Percentiles rank a stretch among this genome's conserved stretches.
These are phyloP conservation scores for Caenorhabditis sulstoni DNA, from an alignment of 2,888 invertebrate species.

Conservation along the genomic window DNA sequence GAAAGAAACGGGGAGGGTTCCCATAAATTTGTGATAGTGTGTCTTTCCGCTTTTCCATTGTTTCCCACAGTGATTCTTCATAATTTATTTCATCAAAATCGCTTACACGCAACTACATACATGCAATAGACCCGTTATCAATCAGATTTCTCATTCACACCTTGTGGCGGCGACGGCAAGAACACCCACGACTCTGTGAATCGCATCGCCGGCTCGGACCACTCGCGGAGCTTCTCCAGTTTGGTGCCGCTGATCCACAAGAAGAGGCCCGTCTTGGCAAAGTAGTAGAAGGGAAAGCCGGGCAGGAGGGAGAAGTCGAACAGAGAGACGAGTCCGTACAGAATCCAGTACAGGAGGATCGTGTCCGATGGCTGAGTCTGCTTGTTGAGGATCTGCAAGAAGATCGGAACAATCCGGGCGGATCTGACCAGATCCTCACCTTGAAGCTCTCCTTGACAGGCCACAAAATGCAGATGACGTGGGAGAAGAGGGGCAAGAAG, in stretches of 20 bases:
- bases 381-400: conserved; percentile 1
- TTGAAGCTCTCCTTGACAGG: conserved; percentile 44
- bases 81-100: background rate
- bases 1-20: conserved; percentile 58
- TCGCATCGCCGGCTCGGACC: conserved; percentile 40
- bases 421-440: background rate
- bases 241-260: conserved; percentile 29
- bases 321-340: conserved; percentile 35
- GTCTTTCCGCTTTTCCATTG: background rate
- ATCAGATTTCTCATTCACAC: background rate
- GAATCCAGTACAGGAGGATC: conserved; percentile 45
- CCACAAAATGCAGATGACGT: conserved; percentile 34
- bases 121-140: background rate
- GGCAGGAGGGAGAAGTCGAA: conserved; percentile 39
- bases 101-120: background rate
- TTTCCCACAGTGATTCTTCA: background rate
- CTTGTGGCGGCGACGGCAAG: background rate
- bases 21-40: background rate
- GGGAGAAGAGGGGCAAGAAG: conserved; percentile 42
- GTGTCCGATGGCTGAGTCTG: conserved; percentile 25
- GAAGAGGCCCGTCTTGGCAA: conserved; percentile 38
- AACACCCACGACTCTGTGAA: conserved; percentile 48
- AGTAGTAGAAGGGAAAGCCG: conserved; percentile 30
- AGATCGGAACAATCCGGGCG: too few species aligned
- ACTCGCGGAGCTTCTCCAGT: conserved; percentile 34